A percentile compares a stretch with the other conserved stretches of the same genome.
phyloP scores from a whole-genome alignment of 1,140 invertebrate genomes.

The Magallana gigas region DNA sequence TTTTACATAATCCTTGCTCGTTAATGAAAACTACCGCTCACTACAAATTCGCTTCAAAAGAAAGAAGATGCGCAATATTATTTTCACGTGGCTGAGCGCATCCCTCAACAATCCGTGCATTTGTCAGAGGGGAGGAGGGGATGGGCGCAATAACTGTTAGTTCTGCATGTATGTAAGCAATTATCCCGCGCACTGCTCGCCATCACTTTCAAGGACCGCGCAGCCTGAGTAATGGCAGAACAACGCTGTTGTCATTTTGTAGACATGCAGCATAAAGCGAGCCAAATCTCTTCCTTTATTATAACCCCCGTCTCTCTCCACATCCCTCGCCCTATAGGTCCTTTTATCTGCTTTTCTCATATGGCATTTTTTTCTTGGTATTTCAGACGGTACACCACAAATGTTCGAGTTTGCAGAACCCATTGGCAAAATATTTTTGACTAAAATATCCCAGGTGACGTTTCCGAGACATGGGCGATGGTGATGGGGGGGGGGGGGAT shows the following conservation, averaged over 20 bases:
- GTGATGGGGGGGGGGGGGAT: too few relatives aligned
- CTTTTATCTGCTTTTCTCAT: too few relatives aligned
- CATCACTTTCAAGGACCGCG: not conserved
- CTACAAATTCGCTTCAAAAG: not conserved
- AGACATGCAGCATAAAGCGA: not conserved
- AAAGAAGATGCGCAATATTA: not conserved
- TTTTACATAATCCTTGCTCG: too few relatives aligned
- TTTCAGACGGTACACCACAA: too few relatives aligned
- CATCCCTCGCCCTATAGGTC: too few relatives aligned
- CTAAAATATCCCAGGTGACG: too few relatives aligned
- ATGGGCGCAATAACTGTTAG: not conserved
- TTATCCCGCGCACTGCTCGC: not conserved
- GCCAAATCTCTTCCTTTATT: too few relatives aligned
- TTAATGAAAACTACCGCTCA: not conserved
- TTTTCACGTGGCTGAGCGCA: not conserved
- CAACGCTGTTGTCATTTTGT: not conserved
- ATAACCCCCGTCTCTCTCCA: too few relatives aligned
- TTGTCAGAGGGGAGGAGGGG: not conserved
- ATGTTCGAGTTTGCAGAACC: too few relatives aligned
- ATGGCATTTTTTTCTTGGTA: too few relatives aligned
- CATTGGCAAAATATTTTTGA: too few relatives aligned
- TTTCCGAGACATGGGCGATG: too few relatives aligned
- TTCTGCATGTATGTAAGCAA: constrained; percentile 33
- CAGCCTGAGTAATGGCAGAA: constrained; percentile 15
- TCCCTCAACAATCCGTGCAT: not conserved